Conservation (phyloP, 30 jellyfish, hydroid and myxozoan genomes). For the Hydra vulgaris region DNA sequence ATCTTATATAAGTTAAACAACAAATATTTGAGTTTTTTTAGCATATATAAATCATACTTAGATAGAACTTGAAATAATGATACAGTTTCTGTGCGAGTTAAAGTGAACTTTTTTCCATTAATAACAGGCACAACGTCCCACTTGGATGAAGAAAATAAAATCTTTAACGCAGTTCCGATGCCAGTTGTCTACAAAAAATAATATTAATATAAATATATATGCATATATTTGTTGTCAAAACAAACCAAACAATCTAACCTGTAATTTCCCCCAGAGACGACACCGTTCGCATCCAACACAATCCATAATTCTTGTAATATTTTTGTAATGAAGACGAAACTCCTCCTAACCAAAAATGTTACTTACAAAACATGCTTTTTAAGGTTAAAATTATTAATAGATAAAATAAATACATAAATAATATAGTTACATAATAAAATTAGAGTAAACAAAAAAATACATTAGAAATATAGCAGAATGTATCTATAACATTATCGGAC, state of each 20-base stretch:
- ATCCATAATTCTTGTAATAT: conserved; percentile 85
- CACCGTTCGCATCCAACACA: conserved; percentile 98
- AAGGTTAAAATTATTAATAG: neutral
- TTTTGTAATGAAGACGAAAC: conserved; percentile 64
- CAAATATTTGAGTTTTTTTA: too few relatives aligned
- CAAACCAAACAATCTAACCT: too few relatives aligned
- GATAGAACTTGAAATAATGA: conserved; percentile 71
- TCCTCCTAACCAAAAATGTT: conserved; percentile 64
- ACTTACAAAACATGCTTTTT: too few relatives aligned
- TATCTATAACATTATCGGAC: too few relatives aligned
- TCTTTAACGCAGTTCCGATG: conserved; percentile 92
- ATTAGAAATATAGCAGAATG: too few relatives aligned
- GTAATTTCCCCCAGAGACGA: conserved; percentile 97
- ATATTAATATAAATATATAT: neutral
- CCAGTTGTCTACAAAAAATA: conserved; percentile 60
- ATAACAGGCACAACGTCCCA: conserved; percentile 49
- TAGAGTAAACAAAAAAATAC: too few relatives aligned
- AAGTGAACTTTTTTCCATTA: conserved; percentile 51
- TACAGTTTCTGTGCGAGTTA: conserved; percentile 71
- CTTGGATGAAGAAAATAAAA: conserved; percentile 67
- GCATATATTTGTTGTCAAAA: neutral
- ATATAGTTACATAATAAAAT: too few relatives aligned
- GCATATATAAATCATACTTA: conserved; percentile 54
- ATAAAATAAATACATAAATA: too few relatives aligned
- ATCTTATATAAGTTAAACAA: too few relatives aligned